These are phyloP conservation scores for Augiades crinisus DNA, from an alignment of 2,888 invertebrate genomes.

Conservation along the genomic window DNA sequence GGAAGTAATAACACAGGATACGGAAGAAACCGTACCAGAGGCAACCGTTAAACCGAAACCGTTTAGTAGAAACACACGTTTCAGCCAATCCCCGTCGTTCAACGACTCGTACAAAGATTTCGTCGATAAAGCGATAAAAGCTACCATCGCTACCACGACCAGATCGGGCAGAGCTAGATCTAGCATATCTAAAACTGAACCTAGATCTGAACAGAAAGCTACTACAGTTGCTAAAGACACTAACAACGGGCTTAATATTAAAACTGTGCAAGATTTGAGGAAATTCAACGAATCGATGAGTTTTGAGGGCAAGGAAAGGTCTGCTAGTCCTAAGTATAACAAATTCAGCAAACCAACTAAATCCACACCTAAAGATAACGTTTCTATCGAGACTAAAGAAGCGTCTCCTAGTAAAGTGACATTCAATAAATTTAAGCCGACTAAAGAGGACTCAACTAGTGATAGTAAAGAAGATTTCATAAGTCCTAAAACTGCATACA, in stretches of 20 bases:
- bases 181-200: neutral
- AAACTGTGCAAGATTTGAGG: too few relatives aligned
- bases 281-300: too few relatives aligned
- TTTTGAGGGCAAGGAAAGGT: too few relatives aligned
- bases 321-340: too few relatives aligned
- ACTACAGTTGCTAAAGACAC: neutral
- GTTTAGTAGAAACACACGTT: neutral
- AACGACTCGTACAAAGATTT: slow-evolving; percentile 61
- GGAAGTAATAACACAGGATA: neutral
- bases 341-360: too few relatives aligned
- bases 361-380: neutral
- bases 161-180: neutral
- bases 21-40: neutral
- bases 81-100: slow-evolving; percentile 39
- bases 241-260: neutral
- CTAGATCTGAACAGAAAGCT: neutral
- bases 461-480: too few relatives aligned
- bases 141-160: neutral
- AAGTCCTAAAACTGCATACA: too few relatives aligned
- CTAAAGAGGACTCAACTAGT: too few relatives aligned
- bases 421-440: too few relatives aligned
- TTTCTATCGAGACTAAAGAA: neutral
- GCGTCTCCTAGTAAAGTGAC: neutral
- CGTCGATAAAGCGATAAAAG: slow-evolving; percentile 31
- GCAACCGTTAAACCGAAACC: neutral